Conservation (phyloP, 2,113 vertebrate species). For the Toxotes chatareus region DNA sequence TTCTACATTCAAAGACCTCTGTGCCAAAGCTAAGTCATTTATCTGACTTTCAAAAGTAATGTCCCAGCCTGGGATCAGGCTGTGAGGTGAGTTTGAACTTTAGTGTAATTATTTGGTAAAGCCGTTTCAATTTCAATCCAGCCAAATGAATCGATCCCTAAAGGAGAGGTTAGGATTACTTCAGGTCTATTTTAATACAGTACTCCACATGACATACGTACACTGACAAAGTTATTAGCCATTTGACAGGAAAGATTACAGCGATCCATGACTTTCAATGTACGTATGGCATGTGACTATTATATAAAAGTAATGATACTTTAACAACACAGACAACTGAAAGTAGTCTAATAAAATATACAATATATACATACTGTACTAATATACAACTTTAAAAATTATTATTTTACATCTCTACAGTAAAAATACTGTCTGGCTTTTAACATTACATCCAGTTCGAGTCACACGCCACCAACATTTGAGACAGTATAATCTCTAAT, state of each 20-base stretch:
- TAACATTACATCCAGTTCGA: not conserved
- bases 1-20: slow-evolving; percentile 10
- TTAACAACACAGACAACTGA: not conserved
- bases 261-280: not conserved
- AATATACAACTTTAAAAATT: not conserved
- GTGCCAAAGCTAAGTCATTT: slow-evolving; percentile 24
- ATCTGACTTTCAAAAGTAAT: slow-evolving; percentile 20
- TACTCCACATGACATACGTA: not conserved
- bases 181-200: not conserved
- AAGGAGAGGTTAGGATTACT: not conserved
- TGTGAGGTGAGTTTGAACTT: slow-evolving; percentile 10
- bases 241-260: not conserved
- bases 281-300: not conserved
- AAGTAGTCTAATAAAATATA: not conserved
- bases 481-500: slow-evolving; percentile 8
- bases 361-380: not conserved
- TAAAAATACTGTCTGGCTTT: not conserved
- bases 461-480: not conserved
- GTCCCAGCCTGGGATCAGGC: not conserved
- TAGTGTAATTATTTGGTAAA: not conserved
- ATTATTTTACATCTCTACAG: not conserved
- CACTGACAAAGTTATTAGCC: not conserved
- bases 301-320: not conserved
- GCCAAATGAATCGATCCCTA: not conserved
- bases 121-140: slow-evolving; percentile 5